Conservation (phyloP, 1,140 invertebrate species). For the Lamellibrachia luymesi region DNA sequence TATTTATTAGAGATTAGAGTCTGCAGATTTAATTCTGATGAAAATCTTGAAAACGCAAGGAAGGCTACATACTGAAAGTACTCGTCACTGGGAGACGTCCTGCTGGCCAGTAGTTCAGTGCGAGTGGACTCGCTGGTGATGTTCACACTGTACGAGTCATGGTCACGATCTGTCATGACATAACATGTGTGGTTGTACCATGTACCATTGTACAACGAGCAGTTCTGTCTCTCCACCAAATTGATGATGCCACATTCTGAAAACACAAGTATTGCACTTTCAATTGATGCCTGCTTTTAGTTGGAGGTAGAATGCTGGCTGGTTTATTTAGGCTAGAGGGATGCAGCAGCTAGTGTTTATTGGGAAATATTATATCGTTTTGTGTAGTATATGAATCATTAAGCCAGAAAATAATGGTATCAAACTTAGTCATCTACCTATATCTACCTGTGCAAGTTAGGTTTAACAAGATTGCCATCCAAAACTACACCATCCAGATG, state of each 20-base stretch:
- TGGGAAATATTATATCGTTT: too few relatives aligned
- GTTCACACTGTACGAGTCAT: neutral
- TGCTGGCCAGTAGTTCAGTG: conserved; percentile 47
- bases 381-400: neutral
- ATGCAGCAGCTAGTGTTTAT: too few relatives aligned
- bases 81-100: conserved; percentile 29
- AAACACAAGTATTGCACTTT: conserved; percentile 1
- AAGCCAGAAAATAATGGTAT: neutral
- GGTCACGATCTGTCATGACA: neutral
- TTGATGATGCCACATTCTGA: conserved; percentile 20
- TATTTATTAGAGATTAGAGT: neutral
- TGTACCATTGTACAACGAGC: conserved; percentile 7
- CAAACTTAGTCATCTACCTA: neutral
- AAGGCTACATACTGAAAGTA: conserved; percentile 29
- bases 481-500: too few relatives aligned
- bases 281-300: too few relatives aligned
- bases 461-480: too few relatives aligned
- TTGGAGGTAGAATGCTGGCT: too few relatives aligned
- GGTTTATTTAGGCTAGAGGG: too few relatives aligned
- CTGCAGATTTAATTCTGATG: neutral
- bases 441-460: neutral
- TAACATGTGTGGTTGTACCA: conserved; percentile 20
- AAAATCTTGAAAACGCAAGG: neutral
- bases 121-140: neutral
- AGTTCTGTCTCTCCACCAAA: conserved; percentile 8